Conservation (phyloP, 2,888 invertebrate genomes). For the Lepidocyrtinus sp. region DNA sequence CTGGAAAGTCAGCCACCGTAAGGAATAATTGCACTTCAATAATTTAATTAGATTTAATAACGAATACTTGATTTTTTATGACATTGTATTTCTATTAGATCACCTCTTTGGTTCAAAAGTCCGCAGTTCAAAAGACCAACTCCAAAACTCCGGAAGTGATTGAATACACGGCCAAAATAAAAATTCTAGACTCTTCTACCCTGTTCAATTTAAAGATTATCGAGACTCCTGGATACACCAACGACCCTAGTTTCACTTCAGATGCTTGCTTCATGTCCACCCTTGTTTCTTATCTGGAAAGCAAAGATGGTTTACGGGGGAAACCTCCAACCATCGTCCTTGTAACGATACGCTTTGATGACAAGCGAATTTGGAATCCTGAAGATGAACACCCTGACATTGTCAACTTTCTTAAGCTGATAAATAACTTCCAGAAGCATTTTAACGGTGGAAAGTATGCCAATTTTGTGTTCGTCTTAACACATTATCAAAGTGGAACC, state of each 20-base stretch:
- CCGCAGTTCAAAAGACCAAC: constrained; percentile 4
- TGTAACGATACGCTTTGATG: constrained; percentile 43
- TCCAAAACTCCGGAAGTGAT: constrained; percentile 38
- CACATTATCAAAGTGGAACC: constrained; percentile 43
- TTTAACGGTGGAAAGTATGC: constrained; percentile 48
- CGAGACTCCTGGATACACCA: constrained; percentile 59
- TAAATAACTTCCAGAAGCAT: constrained; percentile 50
- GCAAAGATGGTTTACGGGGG: constrained; percentile 54
- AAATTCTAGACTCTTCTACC: constrained; percentile 45
- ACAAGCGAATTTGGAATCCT: constrained; percentile 23
- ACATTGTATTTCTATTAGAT: constrained; percentile 12
- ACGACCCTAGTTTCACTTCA: constrained; percentile 21
- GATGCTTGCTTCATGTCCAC: constrained; percentile 52
- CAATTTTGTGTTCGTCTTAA: constrained; percentile 60
- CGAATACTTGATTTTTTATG: neutral
- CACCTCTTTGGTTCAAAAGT: constrained; percentile 47
- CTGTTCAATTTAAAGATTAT: constrained; percentile 50
- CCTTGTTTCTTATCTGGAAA: constrained; percentile 41
- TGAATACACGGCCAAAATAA: constrained; percentile 56
- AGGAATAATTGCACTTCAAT: neutral
- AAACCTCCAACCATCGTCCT: constrained; percentile 52
- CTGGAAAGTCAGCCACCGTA: constrained; percentile 49
- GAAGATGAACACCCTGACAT: constrained; percentile 42
- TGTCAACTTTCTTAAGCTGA: constrained; percentile 54
- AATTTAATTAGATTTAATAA: neutral